Percentiles rank a stretch among this genome's conserved stretches.
These are phyloP conservation scores for Ypsolopha sequella DNA, from an alignment of 2,888 invertebrate species.

Conservation along the genomic window DNA sequence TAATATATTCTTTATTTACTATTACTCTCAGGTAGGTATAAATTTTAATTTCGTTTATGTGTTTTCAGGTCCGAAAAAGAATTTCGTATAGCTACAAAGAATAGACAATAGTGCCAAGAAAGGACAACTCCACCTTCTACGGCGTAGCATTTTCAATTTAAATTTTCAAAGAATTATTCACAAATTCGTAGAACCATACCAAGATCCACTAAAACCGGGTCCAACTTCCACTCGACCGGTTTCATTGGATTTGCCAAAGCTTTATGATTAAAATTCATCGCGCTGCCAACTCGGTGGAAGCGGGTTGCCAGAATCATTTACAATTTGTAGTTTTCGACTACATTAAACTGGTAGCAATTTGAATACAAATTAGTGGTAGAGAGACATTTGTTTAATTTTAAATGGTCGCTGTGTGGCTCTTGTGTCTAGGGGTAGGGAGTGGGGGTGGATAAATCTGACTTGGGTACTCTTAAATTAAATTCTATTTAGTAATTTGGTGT, in stretches of 20 bases:
- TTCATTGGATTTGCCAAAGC: slow-evolving; percentile 18
- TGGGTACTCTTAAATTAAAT: too few species aligned
- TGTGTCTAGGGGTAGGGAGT: not conserved
- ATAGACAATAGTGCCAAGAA: too few species aligned
- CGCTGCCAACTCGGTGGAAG: slow-evolving; percentile 33
- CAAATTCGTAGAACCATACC: too few species aligned
- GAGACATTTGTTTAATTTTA: slow-evolving; percentile 21
- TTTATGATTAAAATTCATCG: slow-evolving; percentile 18
- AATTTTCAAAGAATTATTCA: not conserved
- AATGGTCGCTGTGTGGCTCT: not conserved
- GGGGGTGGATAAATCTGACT: too few species aligned
- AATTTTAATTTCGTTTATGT: too few species aligned
- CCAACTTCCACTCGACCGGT: slow-evolving; percentile 8
- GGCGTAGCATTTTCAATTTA: slow-evolving; percentile 1
- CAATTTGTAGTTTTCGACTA: slow-evolving; percentile 50
- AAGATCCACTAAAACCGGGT: not conserved
- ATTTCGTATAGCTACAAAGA: too few species aligned
- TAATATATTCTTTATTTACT: too few species aligned
- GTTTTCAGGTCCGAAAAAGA: too few species aligned
- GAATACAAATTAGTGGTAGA: slow-evolving; percentile 17
- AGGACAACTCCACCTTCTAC: not conserved
- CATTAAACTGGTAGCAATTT: slow-evolving; percentile 39
- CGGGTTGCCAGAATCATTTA: slow-evolving; percentile 47
- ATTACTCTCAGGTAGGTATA: too few species aligned
- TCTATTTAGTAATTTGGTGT: too few species aligned